These are phyloP conservation scores for Ceriagrion tenellum DNA, from an alignment of 2,888 invertebrate species.

Conservation along the genomic window DNA sequence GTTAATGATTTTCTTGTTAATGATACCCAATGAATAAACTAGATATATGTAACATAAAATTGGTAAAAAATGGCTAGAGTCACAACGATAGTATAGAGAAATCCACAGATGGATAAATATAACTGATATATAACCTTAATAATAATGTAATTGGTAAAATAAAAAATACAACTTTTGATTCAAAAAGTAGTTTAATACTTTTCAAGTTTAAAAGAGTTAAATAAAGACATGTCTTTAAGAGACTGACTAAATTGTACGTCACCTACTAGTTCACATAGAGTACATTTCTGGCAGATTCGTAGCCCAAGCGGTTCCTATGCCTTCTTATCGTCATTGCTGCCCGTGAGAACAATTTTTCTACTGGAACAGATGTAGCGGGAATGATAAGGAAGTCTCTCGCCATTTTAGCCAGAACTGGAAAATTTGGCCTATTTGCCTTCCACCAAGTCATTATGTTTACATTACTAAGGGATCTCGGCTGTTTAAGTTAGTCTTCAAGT, in stretches of 20 bases:
- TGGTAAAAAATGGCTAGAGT: too few species aligned
- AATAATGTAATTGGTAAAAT: background rate
- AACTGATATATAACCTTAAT: too few species aligned
- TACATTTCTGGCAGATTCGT: background rate
- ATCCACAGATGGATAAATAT: too few species aligned
- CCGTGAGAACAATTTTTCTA: too few species aligned
- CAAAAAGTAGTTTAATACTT: background rate
- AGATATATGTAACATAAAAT: too few species aligned
- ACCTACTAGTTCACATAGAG: background rate
- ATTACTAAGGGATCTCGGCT: background rate
- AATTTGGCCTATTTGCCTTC: background rate
- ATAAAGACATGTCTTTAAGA: background rate
- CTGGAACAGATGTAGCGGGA: too few species aligned
- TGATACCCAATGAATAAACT: background rate
- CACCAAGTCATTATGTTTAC: background rate
- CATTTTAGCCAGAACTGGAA: background rate
- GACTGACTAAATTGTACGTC: background rate
- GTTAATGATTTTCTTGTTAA: background rate
- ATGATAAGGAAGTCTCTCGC: too few species aligned
- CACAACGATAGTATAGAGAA: too few species aligned
- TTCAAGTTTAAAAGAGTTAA: background rate
- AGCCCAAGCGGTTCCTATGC: background rate
- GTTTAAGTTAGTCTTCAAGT: background rate
- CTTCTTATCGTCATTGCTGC: background rate
- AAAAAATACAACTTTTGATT: background rate